Percentiles rank a stretch among this genome's conserved stretches.
Evolutionary conservation across 2,888 invertebrate genomes (phyloP).

Genomic region (Lasius fuliginosus): DNA sequence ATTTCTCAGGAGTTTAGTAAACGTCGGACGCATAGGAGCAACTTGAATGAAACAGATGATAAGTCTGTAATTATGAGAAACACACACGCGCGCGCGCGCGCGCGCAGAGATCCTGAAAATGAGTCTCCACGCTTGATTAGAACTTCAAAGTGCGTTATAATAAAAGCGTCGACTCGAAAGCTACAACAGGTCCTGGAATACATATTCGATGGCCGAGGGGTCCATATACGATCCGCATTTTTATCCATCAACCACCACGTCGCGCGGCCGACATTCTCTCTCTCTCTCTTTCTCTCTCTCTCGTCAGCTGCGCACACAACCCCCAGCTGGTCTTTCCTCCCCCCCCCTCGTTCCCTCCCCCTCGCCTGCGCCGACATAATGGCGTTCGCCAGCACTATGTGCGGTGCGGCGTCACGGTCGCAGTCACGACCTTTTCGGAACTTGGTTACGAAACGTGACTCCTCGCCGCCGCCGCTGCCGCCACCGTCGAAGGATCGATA

Average conservation of each 20-base stretch:
- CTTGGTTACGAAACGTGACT: constrained; percentile 62
- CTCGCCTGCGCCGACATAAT: constrained; percentile 37
- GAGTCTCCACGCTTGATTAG: neutral
- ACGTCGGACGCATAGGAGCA: neutral
- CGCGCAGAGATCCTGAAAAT: neutral
- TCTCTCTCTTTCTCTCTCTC: neutral
- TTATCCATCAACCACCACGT: constrained; percentile 14
- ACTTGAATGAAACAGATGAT: neutral
- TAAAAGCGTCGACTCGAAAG: constrained; percentile 13
- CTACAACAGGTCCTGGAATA: neutral
- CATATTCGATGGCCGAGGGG: constrained; percentile 10
- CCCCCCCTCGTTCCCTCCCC: neutral
- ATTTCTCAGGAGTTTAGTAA: neutral
- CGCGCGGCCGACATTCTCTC: constrained; percentile 39
- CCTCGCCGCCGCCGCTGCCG: constrained; percentile 9
- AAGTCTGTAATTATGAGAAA: neutral
- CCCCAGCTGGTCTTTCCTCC: constrained; percentile 32
- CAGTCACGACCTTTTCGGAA: constrained; percentile 63
- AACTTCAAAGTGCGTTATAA: constrained; percentile 12
- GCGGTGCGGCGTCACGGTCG: constrained; percentile 41
- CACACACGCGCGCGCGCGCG: neutral
- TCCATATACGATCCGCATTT: constrained; percentile 21
- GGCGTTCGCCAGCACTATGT: constrained; percentile 36
- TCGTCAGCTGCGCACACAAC: constrained; percentile 55
- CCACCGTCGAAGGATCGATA: constrained; percentile 73